These are phyloP conservation scores for Hippocampus barbouri DNA, from an alignment of 2,113 vertebrate species.

Conservation along the genomic window DNA sequence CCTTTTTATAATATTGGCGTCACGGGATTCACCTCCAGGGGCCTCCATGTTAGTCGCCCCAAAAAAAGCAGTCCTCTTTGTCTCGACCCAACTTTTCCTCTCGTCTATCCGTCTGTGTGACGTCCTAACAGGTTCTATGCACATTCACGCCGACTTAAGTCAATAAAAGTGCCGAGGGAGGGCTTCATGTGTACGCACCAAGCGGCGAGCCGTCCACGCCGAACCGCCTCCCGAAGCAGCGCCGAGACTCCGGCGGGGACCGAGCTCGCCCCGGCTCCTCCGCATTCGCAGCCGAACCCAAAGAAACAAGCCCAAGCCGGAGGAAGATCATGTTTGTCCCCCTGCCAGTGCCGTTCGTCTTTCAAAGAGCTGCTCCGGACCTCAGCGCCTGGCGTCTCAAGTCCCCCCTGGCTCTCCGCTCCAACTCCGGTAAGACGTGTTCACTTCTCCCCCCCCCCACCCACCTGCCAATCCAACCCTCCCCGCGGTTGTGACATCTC, in stretches of 20 bases:
- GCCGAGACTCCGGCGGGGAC: conserved; percentile 59
- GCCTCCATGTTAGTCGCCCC: conserved; percentile 51
- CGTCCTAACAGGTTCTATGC: conserved; percentile 61
- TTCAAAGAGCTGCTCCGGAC: conserved; percentile 82
- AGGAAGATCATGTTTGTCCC: conserved; percentile 75
- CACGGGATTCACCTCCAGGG: conserved; percentile 26
- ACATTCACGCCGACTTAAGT: conserved; percentile 50
- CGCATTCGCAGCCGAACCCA: conserved; percentile 54
- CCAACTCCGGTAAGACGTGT: conserved; percentile 78
- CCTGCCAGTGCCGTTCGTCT: conserved; percentile 79
- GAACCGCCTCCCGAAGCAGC: conserved; percentile 46
- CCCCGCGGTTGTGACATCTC: conserved; percentile 23
- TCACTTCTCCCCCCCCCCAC: conserved; percentile 38
- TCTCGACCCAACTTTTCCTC: conserved; percentile 58
- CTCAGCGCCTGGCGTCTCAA: conserved; percentile 82
- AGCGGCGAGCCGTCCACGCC: conserved; percentile 58
- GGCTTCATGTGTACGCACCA: conserved; percentile 59
- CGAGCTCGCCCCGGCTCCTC: conserved; percentile 23
- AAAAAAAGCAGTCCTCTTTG: conserved; percentile 44
- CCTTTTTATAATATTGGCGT: conserved; percentile 27
- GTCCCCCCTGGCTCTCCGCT: conserved; percentile 78
- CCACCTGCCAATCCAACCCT: conserved; percentile 35
- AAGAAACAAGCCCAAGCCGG: conserved; percentile 40
- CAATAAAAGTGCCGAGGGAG: conserved; percentile 56
- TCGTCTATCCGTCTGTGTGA: conserved; percentile 70